Evolutionary conservation across 2,888 invertebrate genomes (phyloP), one percentile per base, ranked within the genome.

Genomic region (Pristionchus arcanus): DNA sequence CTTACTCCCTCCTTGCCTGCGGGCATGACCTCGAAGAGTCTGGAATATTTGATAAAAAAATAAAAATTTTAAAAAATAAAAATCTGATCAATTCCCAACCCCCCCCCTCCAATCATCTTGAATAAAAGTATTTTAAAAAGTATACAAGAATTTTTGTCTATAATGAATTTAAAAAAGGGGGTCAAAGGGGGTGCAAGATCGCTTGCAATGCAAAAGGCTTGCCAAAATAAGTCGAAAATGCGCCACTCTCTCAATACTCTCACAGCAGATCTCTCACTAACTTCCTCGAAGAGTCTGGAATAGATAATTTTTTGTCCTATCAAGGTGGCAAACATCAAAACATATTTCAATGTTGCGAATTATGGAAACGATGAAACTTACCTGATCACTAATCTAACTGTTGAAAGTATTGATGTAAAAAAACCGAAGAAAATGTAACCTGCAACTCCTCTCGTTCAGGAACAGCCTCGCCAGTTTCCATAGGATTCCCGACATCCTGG

Each of bases 401-500:
- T 21, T 16, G 59, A 59, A 59, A 59, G 4, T 15, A 31, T 37
- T 37, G 16, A 49, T 3, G 53, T 53, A 55, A n/a, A 49, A 9
- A 42, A 42, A 42, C 9, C 4, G 42, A 42, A 2, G 21, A 53
- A 71, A 7, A 31, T 5, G 4, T 31, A 19, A 81, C 89, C 89
- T 81, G 89, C 77, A 83, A n/a, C 53, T 71, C 2, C 74, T 2
- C 21, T 90, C 90, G 31, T 90, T 89, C 25, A 89, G 84, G 59
- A 90, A 89, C 4, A 93, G 90, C n/a, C 91, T 89, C 15, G 92
- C 93, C 13, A 92, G 74, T 77, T 92, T 92, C 92, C 92, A 93
- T 3, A 93, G 90, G 2, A 92, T 68, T 19, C 90, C 90, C 37
- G 92, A 86, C 37, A 92, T 71, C 34, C 93, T 86, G 3, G 93